Percentiles rank a stretch among this genome's conserved stretches.
phyloP scores from a whole-genome alignment of 2,797 vertebrate genomes.

The Acrocephalus scirpaceus region DNA sequence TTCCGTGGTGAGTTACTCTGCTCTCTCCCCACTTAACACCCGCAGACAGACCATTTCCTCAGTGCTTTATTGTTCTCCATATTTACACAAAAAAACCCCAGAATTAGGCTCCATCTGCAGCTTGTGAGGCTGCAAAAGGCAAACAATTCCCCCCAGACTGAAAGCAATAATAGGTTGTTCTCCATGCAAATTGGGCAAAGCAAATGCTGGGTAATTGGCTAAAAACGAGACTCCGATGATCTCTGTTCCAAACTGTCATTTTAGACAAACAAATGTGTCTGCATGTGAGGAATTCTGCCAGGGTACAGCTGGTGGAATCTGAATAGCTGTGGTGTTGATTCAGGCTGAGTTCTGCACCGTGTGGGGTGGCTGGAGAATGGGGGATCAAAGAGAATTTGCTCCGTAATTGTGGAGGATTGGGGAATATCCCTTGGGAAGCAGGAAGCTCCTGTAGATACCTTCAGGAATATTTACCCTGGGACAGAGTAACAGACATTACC shows the following conservation, averaged over 20 bases:
- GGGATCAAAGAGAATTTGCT: background rate
- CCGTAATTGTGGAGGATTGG: accelerated
- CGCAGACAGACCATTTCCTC: background rate
- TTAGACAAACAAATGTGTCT: conserved; percentile 39
- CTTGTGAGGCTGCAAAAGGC: conserved; percentile 8
- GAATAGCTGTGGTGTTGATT: background rate
- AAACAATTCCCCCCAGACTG: conserved; percentile 47
- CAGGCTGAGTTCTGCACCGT: background rate
- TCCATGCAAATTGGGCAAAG: conserved; percentile 50
- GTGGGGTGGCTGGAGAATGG: background rate
- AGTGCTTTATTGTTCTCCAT: background rate
- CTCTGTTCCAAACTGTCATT: conserved; percentile 43
- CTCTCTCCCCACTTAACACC: background rate
- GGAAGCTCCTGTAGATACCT: background rate
- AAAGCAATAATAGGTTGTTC: conserved; percentile 49
- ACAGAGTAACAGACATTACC: background rate
- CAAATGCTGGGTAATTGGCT: conserved; percentile 50
- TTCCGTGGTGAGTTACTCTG: background rate
- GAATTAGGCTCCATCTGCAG: conserved; percentile 44
- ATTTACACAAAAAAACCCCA: background rate
- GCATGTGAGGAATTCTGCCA: background rate
- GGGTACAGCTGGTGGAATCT: background rate
- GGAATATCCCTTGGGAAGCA: background rate
- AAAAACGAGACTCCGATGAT: conserved; percentile 28
- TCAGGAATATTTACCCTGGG: background rate